Base-by-base conservation (phyloP, 2,888 invertebrate genomes). In the Phytoseiulus persimilis region DNA sequence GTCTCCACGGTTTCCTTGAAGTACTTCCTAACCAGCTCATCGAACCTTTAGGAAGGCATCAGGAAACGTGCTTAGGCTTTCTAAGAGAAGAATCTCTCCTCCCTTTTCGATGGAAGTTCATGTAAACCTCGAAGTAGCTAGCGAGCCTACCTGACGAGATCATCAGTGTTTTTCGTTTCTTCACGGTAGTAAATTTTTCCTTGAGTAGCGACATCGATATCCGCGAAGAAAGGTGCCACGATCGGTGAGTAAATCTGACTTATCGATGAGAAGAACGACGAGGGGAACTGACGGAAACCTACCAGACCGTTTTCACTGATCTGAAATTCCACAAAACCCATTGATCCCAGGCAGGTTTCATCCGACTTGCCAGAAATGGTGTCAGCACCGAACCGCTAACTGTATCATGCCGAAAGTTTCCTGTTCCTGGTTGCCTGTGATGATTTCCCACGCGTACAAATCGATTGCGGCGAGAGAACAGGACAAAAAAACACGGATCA, bases 101-200 rank as follows among this genome's bases (percentile, higher is more conserved):
- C 39, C 9, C 39, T 39, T 6, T 39, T 11, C 31, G 18, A 83
- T 83, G 18, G 31, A 2, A 0, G 87, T 11, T 31, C 32, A n/a
- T 23, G 32, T 84, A 23, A 5, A 23, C 32, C 23, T 11, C 0
- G 11, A 18, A 33, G 87, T 32, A 3, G n/a, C 28, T 87, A 2
- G 2, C n/a, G 28, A 18, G 18, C 87, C 9, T 14, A 87, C 87
- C 87, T 87, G 33, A 33, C n/a, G n/a, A 87, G 87, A 6, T 87
- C 87, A 32, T 87, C 87, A 9, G 87, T 87, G 33, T 87, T 87
- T n/a, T 45, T 33, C 0, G 87, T 87, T 87, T 87, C 87, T 87
- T 87, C 87, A 11, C 87, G 32, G 31, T 39, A 87, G 39, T 39
- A 87, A n/a, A 87, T 45, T 32, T 87, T 87, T 32, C 87, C 87